Conservation (phyloP, 2,888 invertebrate genomes). For the Plusia festucae region DNA sequence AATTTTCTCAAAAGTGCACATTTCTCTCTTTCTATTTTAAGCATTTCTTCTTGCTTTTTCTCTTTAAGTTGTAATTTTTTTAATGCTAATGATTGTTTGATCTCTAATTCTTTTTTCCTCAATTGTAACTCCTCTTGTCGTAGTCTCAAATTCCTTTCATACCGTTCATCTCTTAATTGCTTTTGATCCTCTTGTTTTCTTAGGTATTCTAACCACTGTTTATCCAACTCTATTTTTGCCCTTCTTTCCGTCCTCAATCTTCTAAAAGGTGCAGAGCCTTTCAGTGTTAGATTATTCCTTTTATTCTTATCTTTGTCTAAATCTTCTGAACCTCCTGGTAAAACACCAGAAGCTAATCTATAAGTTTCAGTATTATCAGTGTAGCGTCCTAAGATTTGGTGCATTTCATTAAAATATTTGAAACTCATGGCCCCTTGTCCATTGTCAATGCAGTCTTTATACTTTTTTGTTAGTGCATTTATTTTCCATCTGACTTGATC, state of each 20-base stretch:
- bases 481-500: conserved; percentile 81
- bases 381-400: conserved; percentile 75
- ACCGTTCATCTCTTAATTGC: conserved; percentile 72
- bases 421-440: conserved; percentile 71
- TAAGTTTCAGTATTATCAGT: conserved; percentile 70
- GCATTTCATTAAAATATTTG: conserved; percentile 81
- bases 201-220: conserved; percentile 78
- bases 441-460: conserved; percentile 77
- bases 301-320: conserved; percentile 63
- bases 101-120: conserved; percentile 75
- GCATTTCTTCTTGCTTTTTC: conserved; percentile 76
- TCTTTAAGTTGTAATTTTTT: conserved; percentile 76
- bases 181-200: conserved; percentile 75
- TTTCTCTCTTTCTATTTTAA: conserved; percentile 78
- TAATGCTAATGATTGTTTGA: conserved; percentile 76
- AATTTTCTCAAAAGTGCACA: conserved; percentile 74
- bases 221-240: conserved; percentile 77
- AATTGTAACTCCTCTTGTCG: conserved; percentile 76
- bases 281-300: conserved; percentile 59
- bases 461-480: conserved; percentile 79
- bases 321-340: conserved; percentile 63
- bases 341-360: conserved; percentile 73
- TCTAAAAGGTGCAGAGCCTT: conserved; percentile 70
- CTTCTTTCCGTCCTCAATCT: conserved; percentile 74
- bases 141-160: conserved; percentile 74